Evolutionary conservation across 2,113 vertebrate genomes (phyloP).

Genomic region (human (Homo sapiens)): GRCh38 chr1:6212001-6212500

Average conservation of each 20-base stretch:
- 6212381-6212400: constrained; percentile 90
- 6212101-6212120: fast-evolving
- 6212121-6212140: not conserved
- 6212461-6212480: not conserved
- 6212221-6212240: constrained; percentile 87
- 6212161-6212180: fast-evolving
- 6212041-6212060: constrained; percentile 90
- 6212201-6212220: fast-evolving
- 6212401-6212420: constrained; percentile 92
- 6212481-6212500: not conserved
- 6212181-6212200: not conserved
- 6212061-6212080: fast-evolving
- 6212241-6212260: constrained; percentile 92
- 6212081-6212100: not conserved
- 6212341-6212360: constrained; percentile 90
- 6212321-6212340: constrained; percentile 91
- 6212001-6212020: constrained; percentile 88
- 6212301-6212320: constrained; percentile 93
- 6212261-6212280: constrained; percentile 96
- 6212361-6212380: constrained; percentile 88
- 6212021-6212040: constrained; percentile 94
- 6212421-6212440: fast-evolving
- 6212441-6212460: not conserved
- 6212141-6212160: not conserved
- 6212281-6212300: constrained; percentile 95